Percentiles rank a stretch among this genome's conserved stretches.
Conservation (phyloP, 2,797 vertebrate genomes). For the Aulostomus chinensis region DNA sequence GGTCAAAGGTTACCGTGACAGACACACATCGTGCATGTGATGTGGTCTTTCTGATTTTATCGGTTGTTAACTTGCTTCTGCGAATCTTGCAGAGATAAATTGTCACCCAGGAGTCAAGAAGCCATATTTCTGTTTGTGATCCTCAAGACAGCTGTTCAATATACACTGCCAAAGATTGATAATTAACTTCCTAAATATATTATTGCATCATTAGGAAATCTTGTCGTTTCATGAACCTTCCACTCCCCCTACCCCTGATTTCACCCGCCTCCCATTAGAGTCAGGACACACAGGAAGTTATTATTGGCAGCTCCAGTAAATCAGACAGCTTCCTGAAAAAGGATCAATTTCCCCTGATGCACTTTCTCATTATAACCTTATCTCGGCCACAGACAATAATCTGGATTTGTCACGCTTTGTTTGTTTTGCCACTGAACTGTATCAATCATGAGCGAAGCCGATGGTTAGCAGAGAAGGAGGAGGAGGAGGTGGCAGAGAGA, state of each 20-base stretch:
- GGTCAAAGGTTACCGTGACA: no score
- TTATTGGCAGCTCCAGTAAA: constrained; percentile 75
- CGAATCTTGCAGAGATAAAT: background rate
- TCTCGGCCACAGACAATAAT: constrained; percentile 81
- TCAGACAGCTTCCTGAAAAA: constrained; percentile 79
- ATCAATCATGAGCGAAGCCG: constrained; percentile 66
- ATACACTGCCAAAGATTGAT: constrained; percentile 34
- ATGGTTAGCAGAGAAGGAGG: constrained; percentile 38
- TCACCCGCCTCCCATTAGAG: constrained; percentile 59
- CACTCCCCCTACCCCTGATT: constrained; percentile 32
- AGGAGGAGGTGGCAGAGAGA: constrained; percentile 10
- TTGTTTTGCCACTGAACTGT: constrained; percentile 75
- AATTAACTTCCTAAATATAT: constrained; percentile 48
- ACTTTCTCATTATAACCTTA: constrained; percentile 84
- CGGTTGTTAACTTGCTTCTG: constrained; percentile 43
- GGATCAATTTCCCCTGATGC: constrained; percentile 80
- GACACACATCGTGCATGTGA: no score
- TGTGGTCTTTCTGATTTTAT: no score
- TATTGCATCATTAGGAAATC: constrained; percentile 72
- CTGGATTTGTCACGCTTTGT: constrained; percentile 83
- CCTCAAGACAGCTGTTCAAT: constrained; percentile 58
- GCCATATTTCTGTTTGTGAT: constrained; percentile 32
- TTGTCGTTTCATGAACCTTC: constrained; percentile 50
- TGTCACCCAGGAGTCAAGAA: constrained; percentile 18
- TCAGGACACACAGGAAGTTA: constrained; percentile 77